These are phyloP conservation scores for Trichacis sp. DNA, from an alignment of 2,888 invertebrate genomes.

Conservation along the genomic window DNA sequence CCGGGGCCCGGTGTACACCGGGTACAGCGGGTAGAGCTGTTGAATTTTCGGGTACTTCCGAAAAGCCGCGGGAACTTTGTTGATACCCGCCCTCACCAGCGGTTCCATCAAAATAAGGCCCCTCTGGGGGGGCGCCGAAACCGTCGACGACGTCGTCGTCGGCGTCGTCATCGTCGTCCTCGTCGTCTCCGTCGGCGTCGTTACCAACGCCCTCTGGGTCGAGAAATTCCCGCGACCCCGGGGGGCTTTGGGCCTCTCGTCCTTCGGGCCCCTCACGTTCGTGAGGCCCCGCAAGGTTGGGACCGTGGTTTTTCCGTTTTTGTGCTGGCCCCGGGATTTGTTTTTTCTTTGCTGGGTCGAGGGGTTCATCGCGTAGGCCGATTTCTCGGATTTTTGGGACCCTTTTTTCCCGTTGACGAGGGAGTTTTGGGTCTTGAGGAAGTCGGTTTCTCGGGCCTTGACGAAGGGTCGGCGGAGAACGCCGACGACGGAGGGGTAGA, in stretches of 20 bases:
- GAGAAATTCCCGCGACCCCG: conserved; percentile 49
- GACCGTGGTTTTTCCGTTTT: conserved; percentile 67
- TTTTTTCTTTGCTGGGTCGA: conserved; percentile 56
- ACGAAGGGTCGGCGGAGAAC: conserved; percentile 56
- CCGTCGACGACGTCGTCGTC: conserved; percentile 48
- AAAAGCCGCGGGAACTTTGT: conserved; percentile 78
- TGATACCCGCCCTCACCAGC: conserved; percentile 61
- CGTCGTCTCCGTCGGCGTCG: conserved; percentile 45
- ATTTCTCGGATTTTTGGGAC: conserved; percentile 58
- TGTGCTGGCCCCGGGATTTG: conserved; percentile 60
- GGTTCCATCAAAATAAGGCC: conserved; percentile 66
- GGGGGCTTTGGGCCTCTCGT: conserved; percentile 51
- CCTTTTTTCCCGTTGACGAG: conserved; percentile 58
- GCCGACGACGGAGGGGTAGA: conserved; percentile 56
- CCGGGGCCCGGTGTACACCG: conserved; percentile 60
- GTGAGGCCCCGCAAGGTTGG: conserved; percentile 72
- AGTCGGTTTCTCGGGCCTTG: conserved; percentile 56
- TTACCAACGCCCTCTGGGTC: conserved; percentile 13
- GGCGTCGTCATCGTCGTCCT: conserved; percentile 25
- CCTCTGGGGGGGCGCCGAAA: conserved; percentile 59
- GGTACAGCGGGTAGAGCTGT: conserved; percentile 77
- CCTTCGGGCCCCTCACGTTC: conserved; percentile 57
- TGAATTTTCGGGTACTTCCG: conserved; percentile 82
- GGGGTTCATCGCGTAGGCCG: conserved; percentile 54
- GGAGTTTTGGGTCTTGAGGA: conserved; percentile 53